phyloP scores from a whole-genome alignment of 1,140 invertebrate species.

The Popillia japonica region DNA sequence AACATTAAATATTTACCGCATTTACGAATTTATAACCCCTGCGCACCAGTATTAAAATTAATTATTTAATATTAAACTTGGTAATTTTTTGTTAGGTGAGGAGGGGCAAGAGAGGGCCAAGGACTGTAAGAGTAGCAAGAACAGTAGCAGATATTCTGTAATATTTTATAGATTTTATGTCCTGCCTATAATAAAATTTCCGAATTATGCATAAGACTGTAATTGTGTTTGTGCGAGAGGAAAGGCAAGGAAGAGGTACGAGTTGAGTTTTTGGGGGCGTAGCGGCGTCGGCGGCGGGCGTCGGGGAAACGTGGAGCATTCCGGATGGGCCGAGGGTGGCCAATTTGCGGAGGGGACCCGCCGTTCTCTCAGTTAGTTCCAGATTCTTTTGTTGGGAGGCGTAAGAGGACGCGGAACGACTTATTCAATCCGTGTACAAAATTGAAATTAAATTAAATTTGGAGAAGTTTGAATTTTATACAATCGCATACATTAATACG shows the following conservation, averaged over 20 bases:
- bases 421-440: conserved; percentile 21
- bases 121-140: conserved; percentile 15
- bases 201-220: conserved; percentile 50
- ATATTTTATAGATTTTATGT: conserved; percentile 56
- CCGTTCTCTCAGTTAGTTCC: conserved; percentile 14
- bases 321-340: too few relatives aligned
- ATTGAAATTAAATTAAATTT: conserved; percentile 41
- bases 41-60: conserved; percentile 59
- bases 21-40: conserved; percentile 57
- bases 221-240: conserved; percentile 49
- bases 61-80: conserved; percentile 59
- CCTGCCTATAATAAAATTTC: conserved; percentile 50
- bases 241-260: neutral
- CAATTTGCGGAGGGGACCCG: neutral
- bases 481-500: conserved; percentile 38
- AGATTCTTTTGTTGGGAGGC: conserved; percentile 38
- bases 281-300: too few relatives aligned
- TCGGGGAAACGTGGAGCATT: too few relatives aligned
- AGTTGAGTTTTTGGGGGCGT: neutral
- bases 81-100: conserved; percentile 51
- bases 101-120: neutral
- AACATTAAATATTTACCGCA: conserved; percentile 56
- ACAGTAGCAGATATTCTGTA: conserved; percentile 48
- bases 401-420: neutral
- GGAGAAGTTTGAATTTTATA: conserved; percentile 39